phyloP scores from a whole-genome alignment of 2,797 vertebrate species.

The Eleutherodactylus coqui region DNA sequence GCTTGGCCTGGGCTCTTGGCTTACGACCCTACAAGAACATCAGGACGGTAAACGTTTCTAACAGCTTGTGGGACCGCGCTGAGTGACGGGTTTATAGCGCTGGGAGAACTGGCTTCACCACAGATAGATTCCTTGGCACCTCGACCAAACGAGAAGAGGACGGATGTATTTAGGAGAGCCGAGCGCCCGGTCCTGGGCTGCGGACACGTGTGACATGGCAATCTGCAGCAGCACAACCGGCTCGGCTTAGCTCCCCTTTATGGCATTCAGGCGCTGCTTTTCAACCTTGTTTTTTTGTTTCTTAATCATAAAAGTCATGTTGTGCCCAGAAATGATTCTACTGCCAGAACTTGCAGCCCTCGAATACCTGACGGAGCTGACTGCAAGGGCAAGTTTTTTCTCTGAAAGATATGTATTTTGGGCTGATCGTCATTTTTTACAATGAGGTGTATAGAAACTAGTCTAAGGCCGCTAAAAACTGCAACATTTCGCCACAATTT shows the following conservation, averaged over 20 bases:
- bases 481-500: no score
- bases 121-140: conserved; percentile 3
- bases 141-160: background rate
- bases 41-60: conserved; percentile 19
- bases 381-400: no score
- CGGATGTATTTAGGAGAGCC: background rate
- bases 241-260: background rate
- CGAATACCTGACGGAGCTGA: no score
- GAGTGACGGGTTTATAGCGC: conserved; percentile 25
- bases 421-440: no score
- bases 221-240: no score
- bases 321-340: background rate
- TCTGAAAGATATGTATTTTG: no score
- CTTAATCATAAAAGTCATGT: background rate
- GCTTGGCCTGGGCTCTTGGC: background rate
- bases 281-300: background rate
- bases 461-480: no score
- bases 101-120: conserved; percentile 14
- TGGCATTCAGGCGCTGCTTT: background rate
- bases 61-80: background rate
- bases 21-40: background rate
- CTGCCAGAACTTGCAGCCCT: no score
- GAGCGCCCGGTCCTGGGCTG: background rate
- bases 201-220: background rate
- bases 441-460: no score